Percentiles rank a stretch among this genome's conserved stretches.
These are phyloP conservation scores for Puffinus mauretanicus DNA, from an alignment of 2,113 vertebrate species.

Conservation along the genomic window DNA sequence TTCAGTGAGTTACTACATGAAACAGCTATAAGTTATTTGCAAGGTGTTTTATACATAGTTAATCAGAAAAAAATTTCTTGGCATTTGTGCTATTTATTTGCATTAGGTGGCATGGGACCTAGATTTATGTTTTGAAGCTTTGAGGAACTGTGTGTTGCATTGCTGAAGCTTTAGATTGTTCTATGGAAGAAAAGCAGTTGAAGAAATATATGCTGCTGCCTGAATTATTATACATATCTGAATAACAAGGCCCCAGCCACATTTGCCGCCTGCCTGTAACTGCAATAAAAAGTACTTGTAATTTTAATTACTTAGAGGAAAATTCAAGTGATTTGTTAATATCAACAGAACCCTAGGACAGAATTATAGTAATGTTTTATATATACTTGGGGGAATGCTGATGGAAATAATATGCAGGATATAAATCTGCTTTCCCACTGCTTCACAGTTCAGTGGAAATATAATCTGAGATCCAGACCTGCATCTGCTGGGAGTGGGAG, in stretches of 20 bases:
- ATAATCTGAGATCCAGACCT: neutral
- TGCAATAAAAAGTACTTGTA: neutral
- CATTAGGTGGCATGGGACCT: neutral
- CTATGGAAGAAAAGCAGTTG: neutral
- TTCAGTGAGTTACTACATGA: neutral
- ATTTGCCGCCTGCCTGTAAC: neutral
- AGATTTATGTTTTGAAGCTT: neutral
- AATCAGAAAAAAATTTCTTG: slow-evolving; percentile 6
- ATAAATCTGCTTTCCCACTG: neutral
- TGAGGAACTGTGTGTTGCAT: neutral
- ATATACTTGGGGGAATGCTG: neutral
- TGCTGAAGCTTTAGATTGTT: neutral
- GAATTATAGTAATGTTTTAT: slow-evolving; percentile 20
- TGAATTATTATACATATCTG: neutral
- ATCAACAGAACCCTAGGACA: slow-evolving; percentile 35
- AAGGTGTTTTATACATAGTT: neutral
- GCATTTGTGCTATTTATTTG: slow-evolving; percentile 17
- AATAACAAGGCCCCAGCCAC: neutral
- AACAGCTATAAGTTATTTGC: neutral
- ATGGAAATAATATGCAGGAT: neutral
- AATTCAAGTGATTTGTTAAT: slow-evolving; percentile 44
- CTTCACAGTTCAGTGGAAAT: neutral
- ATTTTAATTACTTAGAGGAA: slow-evolving; percentile 45
- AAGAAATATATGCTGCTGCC: neutral
- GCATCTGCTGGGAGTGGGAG: neutral